Evolutionary conservation across 2,113 vertebrate genomes (phyloP).

Genomic region (Bettongia penicillata): DNA sequence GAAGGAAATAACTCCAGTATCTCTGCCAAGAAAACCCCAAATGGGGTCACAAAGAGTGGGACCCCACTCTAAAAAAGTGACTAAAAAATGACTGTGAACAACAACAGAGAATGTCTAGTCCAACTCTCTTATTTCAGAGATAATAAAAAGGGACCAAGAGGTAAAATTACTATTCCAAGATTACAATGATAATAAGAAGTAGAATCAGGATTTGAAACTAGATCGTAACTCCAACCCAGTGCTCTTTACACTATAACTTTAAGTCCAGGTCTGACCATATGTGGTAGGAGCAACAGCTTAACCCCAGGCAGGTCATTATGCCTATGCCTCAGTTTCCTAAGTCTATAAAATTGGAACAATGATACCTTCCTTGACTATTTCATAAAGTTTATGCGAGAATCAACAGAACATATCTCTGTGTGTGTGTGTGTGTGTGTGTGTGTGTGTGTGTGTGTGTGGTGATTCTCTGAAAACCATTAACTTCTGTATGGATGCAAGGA

Average conservation of each 20-base stretch:
- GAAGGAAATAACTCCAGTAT: neutral
- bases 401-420: neutral
- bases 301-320: neutral
- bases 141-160: neutral
- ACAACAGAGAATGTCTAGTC: neutral
- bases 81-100: too few species aligned
- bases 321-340: neutral
- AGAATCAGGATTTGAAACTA: neutral
- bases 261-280: neutral
- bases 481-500: neutral
- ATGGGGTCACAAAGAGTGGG: too few species aligned
- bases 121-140: neutral
- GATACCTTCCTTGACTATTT: neutral
- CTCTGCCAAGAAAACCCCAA: too few species aligned
- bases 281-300: neutral
- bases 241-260: neutral
- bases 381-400: neutral
- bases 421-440: too few species aligned
- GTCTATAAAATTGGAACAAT: neutral
- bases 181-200: neutral
- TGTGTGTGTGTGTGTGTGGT: neutral
- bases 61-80: too few species aligned
- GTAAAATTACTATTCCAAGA: neutral
- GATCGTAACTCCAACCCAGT: neutral
- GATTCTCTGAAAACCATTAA: neutral